These are phyloP conservation scores for Terebella lapidaria DNA, from an alignment of 2,888 invertebrate species.

Conservation along the genomic window DNA sequence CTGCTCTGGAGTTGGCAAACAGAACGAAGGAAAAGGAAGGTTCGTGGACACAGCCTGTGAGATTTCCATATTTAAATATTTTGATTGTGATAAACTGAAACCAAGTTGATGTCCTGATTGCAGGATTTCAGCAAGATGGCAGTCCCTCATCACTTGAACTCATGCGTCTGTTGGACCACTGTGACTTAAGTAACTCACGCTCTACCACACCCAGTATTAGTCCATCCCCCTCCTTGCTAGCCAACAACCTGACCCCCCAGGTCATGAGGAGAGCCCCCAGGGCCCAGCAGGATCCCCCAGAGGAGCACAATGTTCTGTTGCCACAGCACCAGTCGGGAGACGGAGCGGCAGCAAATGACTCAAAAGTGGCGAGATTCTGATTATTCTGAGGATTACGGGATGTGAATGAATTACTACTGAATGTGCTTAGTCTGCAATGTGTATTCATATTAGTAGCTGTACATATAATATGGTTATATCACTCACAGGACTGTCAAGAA, in stretches of 20 bases:
- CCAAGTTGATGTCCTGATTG: background rate
- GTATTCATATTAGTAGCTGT: no score
- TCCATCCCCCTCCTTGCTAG: slow-evolving; percentile 59
- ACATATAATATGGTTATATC: no score
- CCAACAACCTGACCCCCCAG: background rate
- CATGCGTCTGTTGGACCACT: slow-evolving; percentile 83
- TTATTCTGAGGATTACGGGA: no score
- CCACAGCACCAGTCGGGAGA: background rate
- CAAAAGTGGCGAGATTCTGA: background rate
- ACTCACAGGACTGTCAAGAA: no score
- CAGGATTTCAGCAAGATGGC: slow-evolving; percentile 54
- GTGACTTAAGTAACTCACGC: slow-evolving; percentile 80
- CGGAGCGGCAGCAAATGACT: background rate
- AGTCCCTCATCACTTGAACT: slow-evolving; percentile 92
- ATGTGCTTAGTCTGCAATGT: no score
- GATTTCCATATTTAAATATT: no score
- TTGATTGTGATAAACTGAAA: no score
- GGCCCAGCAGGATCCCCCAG: background rate
- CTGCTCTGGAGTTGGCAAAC: slow-evolving; percentile 71
- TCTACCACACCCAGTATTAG: slow-evolving; percentile 76
- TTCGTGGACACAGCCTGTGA: no score
- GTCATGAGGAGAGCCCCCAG: background rate
- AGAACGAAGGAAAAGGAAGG: no score
- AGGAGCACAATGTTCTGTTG: background rate
- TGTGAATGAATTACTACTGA: no score